Evolutionary conservation across 1,140 invertebrate species (phyloP).

Genomic region (Scaptodrosophila lebanonensis): DNA sequence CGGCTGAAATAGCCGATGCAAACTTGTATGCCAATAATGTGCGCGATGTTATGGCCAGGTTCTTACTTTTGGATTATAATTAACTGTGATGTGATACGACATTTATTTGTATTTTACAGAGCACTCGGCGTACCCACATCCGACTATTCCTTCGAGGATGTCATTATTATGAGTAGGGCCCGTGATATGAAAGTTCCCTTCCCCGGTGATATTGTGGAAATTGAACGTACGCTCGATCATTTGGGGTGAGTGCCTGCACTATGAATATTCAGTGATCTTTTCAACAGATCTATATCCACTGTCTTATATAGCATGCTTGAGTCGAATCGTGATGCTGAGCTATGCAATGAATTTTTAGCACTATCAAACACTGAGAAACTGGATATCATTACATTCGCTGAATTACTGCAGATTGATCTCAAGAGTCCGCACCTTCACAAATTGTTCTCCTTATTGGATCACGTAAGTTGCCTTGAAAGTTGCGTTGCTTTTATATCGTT

Average conservation of each 20-base stretch:
- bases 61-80: constrained; percentile 69
- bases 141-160: constrained; percentile 96
- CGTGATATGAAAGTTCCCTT: constrained; percentile 88
- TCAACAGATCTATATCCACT: not conserved
- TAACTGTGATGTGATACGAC: not conserved
- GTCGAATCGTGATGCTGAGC: constrained; percentile 41
- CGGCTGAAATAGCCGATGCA: constrained; percentile 91
- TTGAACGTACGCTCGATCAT: constrained; percentile 84
- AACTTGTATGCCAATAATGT: constrained; percentile 95
- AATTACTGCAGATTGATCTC: constrained; percentile 54
- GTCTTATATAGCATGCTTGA: constrained; percentile 38
- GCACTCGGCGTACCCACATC: constrained; percentile 88
- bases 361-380: constrained; percentile 52
- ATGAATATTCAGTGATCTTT: not conserved
- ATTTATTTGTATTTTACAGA: constrained; percentile 78
- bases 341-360: constrained; percentile 41
- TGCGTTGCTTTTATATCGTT: no score
- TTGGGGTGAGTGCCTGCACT: constrained; percentile 80
- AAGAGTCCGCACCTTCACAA: constrained; percentile 54
- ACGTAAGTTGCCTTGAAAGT: no score
- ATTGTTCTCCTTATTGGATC: constrained; percentile 63
- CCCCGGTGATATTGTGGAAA: constrained; percentile 85
- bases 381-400: constrained; percentile 62
- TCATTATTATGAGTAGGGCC: constrained; percentile 88
- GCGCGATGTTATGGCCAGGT: constrained; percentile 93